A percentile compares a stretch with the other conserved stretches of the same genome.
phyloP scores from a whole-genome alignment of 2,888 invertebrate species.

The Oligia strigilis region DNA sequence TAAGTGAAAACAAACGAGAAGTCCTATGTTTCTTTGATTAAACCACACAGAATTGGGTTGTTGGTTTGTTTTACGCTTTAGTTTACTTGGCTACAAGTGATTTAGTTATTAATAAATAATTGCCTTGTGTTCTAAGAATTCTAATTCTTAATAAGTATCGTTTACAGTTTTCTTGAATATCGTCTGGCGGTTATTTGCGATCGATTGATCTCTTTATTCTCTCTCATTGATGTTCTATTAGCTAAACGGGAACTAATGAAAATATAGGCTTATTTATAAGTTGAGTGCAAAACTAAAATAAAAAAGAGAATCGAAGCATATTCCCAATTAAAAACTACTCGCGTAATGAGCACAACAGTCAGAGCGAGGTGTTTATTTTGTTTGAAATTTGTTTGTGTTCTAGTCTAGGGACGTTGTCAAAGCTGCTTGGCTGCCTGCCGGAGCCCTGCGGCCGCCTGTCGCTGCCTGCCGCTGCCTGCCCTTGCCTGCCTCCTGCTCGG shows the following conservation, averaged over 20 bases:
- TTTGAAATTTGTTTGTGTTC: constrained; percentile 41
- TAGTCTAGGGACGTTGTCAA: constrained; percentile 46
- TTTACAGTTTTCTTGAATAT: neutral
- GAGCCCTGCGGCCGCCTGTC: constrained; percentile 22
- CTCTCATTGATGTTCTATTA: neutral
- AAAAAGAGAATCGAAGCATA: neutral
- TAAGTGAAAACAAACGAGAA: constrained; percentile 43
- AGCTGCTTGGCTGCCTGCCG: constrained; percentile 12
- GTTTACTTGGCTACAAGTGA: constrained; percentile 6
- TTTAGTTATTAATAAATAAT: constrained; percentile 10
- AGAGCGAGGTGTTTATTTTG: constrained; percentile 22
- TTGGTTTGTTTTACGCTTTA: constrained; percentile 40
- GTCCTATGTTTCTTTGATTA: constrained; percentile 30
- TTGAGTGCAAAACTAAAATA: constrained; percentile 2
- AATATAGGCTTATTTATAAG: neutral
- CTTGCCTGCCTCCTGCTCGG: constrained; percentile 22
- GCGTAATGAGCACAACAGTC: constrained; percentile 17
- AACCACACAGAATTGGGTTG: constrained; percentile 31
- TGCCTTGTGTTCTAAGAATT: constrained; percentile 9
- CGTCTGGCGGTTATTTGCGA: neutral
- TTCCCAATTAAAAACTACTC: constrained; percentile 21
- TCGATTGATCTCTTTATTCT: neutral
- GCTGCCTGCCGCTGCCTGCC: constrained; percentile 25
- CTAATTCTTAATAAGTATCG: neutral
- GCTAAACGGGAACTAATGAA: neutral